Percentiles rank a stretch among this genome's conserved stretches.
phyloP scores from a whole-genome alignment of 1,140 invertebrate genomes.

The Atta cephalotes region DNA sequence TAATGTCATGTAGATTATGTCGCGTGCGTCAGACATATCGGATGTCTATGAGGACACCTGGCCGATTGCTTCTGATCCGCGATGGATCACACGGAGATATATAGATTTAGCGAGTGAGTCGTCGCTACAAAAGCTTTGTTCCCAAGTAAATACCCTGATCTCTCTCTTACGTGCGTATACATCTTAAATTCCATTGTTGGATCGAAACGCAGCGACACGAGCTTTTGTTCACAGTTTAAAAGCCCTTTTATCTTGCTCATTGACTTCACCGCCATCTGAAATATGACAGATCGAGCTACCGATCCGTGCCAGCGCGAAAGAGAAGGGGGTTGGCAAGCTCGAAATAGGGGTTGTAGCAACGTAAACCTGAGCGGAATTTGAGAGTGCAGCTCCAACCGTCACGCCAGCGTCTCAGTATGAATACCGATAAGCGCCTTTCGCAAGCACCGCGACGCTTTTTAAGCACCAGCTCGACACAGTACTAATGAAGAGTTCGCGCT shows the following conservation, averaged over 20 bases:
- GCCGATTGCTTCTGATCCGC: constrained; percentile 19
- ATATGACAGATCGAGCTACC: constrained; percentile 75
- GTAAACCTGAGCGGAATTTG: constrained; percentile 66
- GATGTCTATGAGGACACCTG: constrained; percentile 25
- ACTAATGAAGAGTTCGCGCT: constrained; percentile 54
- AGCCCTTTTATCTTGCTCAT: constrained; percentile 68
- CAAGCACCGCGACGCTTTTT: constrained; percentile 49
- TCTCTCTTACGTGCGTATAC: background rate
- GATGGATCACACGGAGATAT: constrained; percentile 26
- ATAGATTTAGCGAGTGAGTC: background rate
- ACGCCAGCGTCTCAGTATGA: constrained; percentile 34
- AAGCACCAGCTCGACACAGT: constrained; percentile 7
- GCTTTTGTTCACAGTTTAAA: constrained; percentile 76
- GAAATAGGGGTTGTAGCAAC: constrained; percentile 22
- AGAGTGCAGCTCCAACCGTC: constrained; percentile 22
- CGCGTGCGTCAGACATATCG: constrained; percentile 21
- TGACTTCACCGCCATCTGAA: constrained; percentile 65
- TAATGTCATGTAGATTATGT: constrained; percentile 10
- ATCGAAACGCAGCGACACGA: constrained; percentile 56
- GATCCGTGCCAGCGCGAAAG: constrained; percentile 12
- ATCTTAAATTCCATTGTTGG: constrained; percentile 72
- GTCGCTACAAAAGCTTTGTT: constrained; percentile 13
- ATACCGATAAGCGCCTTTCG: constrained; percentile 66
- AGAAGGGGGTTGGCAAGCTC: background rate
- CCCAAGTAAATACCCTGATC: constrained; percentile 41